Evolutionary conservation across 1,140 invertebrate species (phyloP), one percentile per base, ranked within the genome.

Genomic region (Muscidifurax raptorellus): DNA sequence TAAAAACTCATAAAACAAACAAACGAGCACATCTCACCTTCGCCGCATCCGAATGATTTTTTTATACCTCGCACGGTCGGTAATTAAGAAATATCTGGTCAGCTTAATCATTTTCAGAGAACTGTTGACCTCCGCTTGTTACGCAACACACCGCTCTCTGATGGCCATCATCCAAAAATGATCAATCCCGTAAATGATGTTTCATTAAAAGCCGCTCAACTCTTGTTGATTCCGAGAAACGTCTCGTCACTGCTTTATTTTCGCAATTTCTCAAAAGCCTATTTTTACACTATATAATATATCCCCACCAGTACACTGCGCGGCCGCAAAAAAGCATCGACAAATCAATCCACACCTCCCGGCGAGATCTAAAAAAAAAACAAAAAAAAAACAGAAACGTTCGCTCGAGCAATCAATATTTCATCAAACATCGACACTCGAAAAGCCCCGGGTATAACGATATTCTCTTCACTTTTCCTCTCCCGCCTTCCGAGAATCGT

Each of bases 91-190:
- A 81, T 74, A 74, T 28, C 80, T 36, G 47, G 9, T 12, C 27
- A 64, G 59, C 36, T 80, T 80, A 80, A 80, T 72, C 79, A 81
- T 81, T 59, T 72, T 36, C 80, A 13, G n/a, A 36, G 22, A 80
- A 80, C 25, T 32, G 18, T 28, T 69, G 10, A 18, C 66, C 25
- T 27, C 64, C 64, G 0, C 0, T 18, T 40, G 47, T 36, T 71
- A 72, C 67, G 18, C 9, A 59, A 59, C 18, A 18, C 52, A 59
- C 15, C 4, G 15, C 32, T 5, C 13, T 18, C 47, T 52, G 47
- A 15, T 22, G 36, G 36, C 36, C 28, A 78, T 64, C n/a, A 64
- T n/a, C 67, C 27, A 30, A 13, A 30, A 18, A 72, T 71, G 40
- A 80, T 80, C 40, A 47, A 72, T 80, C 22, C n/a, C 32, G 27